Conservation (phyloP, 2,797 vertebrate species). For the Oophaga sylvatica region DNA sequence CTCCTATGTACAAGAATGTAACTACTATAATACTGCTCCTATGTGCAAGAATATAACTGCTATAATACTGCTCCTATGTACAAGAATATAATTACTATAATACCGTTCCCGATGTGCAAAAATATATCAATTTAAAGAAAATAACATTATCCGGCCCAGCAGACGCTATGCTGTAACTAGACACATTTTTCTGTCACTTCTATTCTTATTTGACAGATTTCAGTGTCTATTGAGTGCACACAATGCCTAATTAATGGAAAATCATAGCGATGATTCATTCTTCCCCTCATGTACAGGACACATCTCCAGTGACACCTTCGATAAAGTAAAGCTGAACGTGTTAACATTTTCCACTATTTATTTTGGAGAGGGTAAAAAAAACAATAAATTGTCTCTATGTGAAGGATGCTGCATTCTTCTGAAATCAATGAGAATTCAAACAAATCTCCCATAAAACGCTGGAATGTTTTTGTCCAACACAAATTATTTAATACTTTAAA, state of each 20-base stretch:
- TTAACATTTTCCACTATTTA: slow-evolving; percentile 28
- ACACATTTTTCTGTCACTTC: not conserved
- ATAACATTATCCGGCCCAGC: not conserved
- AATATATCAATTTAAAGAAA: not conserved
- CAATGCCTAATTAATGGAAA: slow-evolving; percentile 34
- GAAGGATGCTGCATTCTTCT: slow-evolving; percentile 10
- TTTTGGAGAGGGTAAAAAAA: slow-evolving; percentile 23
- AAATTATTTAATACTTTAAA: slow-evolving; percentile 14
- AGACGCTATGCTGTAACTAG: not conserved
- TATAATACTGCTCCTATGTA: too few species aligned
- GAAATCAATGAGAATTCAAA: slow-evolving; percentile 42
- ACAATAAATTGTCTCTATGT: slow-evolving; percentile 28
- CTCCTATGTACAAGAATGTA: not conserved
- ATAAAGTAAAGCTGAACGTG: slow-evolving; percentile 20
- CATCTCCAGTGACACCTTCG: slow-evolving; percentile 30
- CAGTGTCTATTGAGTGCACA: slow-evolving; percentile 20
- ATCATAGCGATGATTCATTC: not conserved
- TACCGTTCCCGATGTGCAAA: not conserved
- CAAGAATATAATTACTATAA: too few species aligned
- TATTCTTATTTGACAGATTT: slow-evolving; percentile 8
- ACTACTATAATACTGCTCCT: not conserved
- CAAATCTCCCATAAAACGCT: slow-evolving; percentile 21
- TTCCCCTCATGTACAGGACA: not conserved
- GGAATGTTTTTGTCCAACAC: not conserved
- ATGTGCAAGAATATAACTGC: too few species aligned